Evolutionary conservation across 2,113 vertebrate species (phyloP).

Genomic region (Leptobrachium leishanense): DNA sequence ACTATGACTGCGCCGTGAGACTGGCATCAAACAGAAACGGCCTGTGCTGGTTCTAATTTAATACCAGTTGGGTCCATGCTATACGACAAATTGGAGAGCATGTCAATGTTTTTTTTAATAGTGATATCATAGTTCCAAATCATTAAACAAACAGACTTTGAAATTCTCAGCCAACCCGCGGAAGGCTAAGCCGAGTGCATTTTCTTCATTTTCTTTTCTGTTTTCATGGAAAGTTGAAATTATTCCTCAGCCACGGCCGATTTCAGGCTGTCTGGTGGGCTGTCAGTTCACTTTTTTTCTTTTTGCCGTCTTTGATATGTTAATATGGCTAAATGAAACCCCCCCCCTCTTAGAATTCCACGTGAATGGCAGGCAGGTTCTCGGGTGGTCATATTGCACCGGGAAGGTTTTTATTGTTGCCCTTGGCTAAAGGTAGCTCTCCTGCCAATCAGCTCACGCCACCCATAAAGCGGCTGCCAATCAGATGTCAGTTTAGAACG

Average conservation of each 20-base stretch:
- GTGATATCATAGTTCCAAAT: constrained; percentile 68
- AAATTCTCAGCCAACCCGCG: constrained; percentile 57
- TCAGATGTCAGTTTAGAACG: constrained; percentile 73
- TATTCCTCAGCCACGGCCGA: constrained; percentile 54
- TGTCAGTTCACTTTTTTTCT: constrained; percentile 70
- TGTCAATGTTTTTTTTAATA: constrained; percentile 53
- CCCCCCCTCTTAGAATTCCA: no score
- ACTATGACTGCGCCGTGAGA: constrained; percentile 25
- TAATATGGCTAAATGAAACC: constrained; percentile 61
- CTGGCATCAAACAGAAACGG: constrained; percentile 27
- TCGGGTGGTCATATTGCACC: constrained; percentile 64
- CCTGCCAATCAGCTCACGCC: constrained; percentile 78
- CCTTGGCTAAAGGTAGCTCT: constrained; percentile 64
- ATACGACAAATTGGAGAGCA: constrained; percentile 53
- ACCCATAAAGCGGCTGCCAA: constrained; percentile 70
- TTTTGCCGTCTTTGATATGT: constrained; percentile 66
- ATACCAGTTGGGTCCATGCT: constrained; percentile 51
- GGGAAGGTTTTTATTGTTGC: constrained; percentile 67
- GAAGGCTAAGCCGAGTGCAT: constrained; percentile 36
- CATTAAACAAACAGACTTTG: constrained; percentile 67
- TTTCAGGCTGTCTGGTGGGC: constrained; percentile 59
- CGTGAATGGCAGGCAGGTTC: constrained; percentile 63
- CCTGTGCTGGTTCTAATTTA: constrained; percentile 57
- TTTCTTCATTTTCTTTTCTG: constrained; percentile 49
- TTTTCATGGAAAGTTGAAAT: constrained; percentile 37